Evolutionary conservation across 2,888 invertebrate species (phyloP).

Genomic region (Priocnemis perturbator): DNA sequence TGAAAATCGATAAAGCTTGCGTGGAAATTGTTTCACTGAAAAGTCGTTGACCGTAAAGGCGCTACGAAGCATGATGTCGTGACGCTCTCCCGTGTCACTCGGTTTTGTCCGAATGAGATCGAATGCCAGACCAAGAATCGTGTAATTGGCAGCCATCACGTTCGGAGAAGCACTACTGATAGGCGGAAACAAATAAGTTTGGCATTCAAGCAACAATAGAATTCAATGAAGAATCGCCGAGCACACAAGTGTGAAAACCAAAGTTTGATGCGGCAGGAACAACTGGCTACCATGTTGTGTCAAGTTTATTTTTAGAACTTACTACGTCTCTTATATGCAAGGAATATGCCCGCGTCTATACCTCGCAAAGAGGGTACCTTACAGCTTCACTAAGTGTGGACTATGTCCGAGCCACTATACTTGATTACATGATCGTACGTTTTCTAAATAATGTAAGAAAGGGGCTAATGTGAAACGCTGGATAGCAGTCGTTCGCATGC

Average conservation of each 20-base stretch:
- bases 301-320: not conserved
- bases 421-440: too few relatives aligned
- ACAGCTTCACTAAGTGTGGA: too few relatives aligned
- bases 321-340: not conserved
- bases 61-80: constrained; percentile 14
- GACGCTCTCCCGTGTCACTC: not conserved
- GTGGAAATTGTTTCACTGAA: constrained; percentile 60
- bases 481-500: too few relatives aligned
- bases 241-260: too few relatives aligned
- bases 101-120: constrained; percentile 37
- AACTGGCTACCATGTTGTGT: not conserved
- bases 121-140: constrained; percentile 57
- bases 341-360: too few relatives aligned
- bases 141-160: constrained; percentile 55
- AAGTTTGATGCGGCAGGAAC: not conserved
- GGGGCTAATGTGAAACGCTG: too few relatives aligned
- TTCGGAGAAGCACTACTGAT: not conserved
- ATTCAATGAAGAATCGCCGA: too few relatives aligned
- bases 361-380: too few relatives aligned
- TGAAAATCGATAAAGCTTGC: constrained; percentile 63
- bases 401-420: too few relatives aligned
- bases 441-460: too few relatives aligned
- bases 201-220: not conserved
- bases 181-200: too few relatives aligned
- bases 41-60: constrained; percentile 55